Base-by-base conservation (phyloP, 1,140 invertebrate species). In the Bombus huntii region DNA sequence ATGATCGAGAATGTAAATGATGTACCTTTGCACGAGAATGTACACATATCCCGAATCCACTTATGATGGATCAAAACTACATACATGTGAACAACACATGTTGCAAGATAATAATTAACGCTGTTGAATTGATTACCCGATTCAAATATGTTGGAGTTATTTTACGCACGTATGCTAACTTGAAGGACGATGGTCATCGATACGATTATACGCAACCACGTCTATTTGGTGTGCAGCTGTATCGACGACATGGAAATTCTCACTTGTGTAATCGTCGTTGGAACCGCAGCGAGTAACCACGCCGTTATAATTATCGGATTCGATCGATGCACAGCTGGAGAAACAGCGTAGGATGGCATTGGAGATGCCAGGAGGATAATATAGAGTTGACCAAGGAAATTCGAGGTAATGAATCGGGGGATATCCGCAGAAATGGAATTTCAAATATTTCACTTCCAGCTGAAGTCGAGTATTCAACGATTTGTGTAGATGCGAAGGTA, bases 241-340 rank as follows among this genome's bases (percentile, higher is more conserved):
- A 66, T 68, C 47, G 82, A 65, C 66, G 65, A 47, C 39, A 83
- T 37, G 75, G 88, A 81, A 84, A 87, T 89, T 87, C 80, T 84
- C 85, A 71, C 34, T 76, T 66, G 75, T 66, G 72, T 82, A 75
- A 77, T 88, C 88, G 88, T 70, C 80, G 82, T 83, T 85, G 31
- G 59, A 80, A 89, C 89, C 89, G 78, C 89, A 90, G 15, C 37
- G 74, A 80, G 71, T 81, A 87, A 89, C 88, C 89, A 62, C 86
- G 72, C 81, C 79, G 83, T 88, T 90, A 90, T 90, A 90, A 90
- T 90, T 90, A 90, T 88, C 89, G 83, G 65, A 88, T 90, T 90
- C 89, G 87, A 90, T 90, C 89, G 89, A 90, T 90, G 75, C 66
- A 9, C 70, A 85, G 81, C 87, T 66, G 76, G 76, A 85, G 66